Conservation (phyloP, 2,797 vertebrate genomes). For the Lagorchestes hirsutus region DNA sequence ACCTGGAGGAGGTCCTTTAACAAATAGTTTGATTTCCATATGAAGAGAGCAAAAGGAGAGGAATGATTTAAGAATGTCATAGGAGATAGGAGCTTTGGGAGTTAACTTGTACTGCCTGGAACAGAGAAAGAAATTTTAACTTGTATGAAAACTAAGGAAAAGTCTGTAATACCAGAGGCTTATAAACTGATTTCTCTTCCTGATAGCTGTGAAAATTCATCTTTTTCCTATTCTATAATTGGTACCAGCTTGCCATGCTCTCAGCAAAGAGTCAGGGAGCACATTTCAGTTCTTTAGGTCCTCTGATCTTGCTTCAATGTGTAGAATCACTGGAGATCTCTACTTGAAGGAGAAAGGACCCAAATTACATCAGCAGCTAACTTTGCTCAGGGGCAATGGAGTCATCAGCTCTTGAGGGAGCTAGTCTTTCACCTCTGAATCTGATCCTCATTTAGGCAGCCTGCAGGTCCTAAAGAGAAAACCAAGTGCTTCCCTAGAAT, state of each 20-base stretch:
- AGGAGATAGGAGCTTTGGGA: background rate
- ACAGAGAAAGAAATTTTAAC: background rate
- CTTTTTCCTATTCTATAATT: background rate
- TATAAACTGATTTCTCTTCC: background rate
- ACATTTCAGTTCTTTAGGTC: background rate
- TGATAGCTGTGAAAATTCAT: background rate
- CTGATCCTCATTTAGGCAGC: background rate
- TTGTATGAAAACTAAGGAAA: background rate
- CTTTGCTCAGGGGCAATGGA: conserved; percentile 7
- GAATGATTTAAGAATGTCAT: background rate
- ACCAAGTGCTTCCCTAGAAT: background rate
- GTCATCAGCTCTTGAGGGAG: conserved; percentile 83
- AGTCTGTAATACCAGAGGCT: background rate
- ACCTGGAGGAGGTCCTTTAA: background rate
- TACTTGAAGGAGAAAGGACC: conserved; percentile 52
- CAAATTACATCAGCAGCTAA: background rate
- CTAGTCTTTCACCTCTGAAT: conserved; percentile 78
- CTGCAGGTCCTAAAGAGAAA: conserved; percentile 6
- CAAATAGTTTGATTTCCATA: background rate
- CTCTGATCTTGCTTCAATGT: background rate
- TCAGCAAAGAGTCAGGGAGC: background rate
- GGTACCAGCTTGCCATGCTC: background rate
- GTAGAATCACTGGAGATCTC: background rate
- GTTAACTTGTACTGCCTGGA: too few relatives aligned
- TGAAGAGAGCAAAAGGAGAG: background rate